Evolutionary conservation across 2,797 vertebrate species (phyloP), one percentile per base, ranked within the genome.

Genomic region (Phrynocephalus forsythii): DNA sequence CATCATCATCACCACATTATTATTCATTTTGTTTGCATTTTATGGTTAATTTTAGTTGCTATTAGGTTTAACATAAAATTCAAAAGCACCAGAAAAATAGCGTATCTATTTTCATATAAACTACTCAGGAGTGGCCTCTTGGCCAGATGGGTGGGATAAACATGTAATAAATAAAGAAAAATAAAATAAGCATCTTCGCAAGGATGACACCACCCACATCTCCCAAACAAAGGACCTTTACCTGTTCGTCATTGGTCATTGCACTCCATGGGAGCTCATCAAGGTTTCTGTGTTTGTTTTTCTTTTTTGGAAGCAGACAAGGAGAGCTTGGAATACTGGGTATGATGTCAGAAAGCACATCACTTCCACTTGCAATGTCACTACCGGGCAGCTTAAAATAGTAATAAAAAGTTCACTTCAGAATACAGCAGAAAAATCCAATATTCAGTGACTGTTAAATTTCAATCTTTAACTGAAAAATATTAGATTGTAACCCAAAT

Each of bases 231-330:
- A 18, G 3, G 30, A 10, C 16, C 85, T 83, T 94, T 95, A 98
- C 99, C 96, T 99, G 99, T 84, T 99, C 99, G 91, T 99, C 98
- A 15, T 99, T 99, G 86, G 98, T 99, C 99, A 99, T 99, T 22
- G 99, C 98, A 79, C 98, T 99, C 99, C 99, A 99, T 6, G 98
- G 98, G 82, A 99, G 97, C 89, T 99, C 99, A 91, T 99, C 99
- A 85, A 99, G 97, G 96, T 99, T 99, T 88, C 97, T 96, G 80
- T 99, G 98, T 91, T 99, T 99, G 69, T 97, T 97, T 96, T 98
- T 99, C 96, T 98, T 98, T 95, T 98, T 99, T 5, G 98, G 98
- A 94, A 98, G 97, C 92, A 98, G 96, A 96, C 98, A 98, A 5
- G 99, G 99, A 56, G 99, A 99, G 92, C 98, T 99, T 0, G 99